Base-by-base conservation (phyloP, 2,888 invertebrate species). In the Mimumesa dahlbomi region DNA sequence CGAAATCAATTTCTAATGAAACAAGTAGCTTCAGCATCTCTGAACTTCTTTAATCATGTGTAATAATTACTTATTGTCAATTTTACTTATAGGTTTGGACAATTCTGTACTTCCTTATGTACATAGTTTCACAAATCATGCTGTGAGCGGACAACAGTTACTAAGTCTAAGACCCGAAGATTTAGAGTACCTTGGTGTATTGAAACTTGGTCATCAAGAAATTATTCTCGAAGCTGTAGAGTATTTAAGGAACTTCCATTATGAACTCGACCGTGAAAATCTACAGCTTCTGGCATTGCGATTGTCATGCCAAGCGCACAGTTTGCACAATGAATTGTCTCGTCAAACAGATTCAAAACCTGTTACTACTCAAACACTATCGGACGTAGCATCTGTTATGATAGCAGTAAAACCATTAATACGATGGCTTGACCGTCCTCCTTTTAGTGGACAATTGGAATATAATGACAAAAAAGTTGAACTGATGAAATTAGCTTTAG, bases 161-260 rank as follows among this genome's bases (percentile, higher is more conserved):
- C 91, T 98, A 78, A 94, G 94, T 87, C 92, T 98, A 83, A 93
- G 96, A 65, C 94, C 96, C 50, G 96, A 97, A 87, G 97, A 97
- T 90, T 92, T 98, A 73, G 95, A 96, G 86, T 94, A 95, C 87
- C 92, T 98, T 57, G 96, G 97, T 18, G 94, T 98, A 85, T 91
- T 91, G 69, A 94, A 95, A 87, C 93, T 98, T 72, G 98, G 98
- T 7, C 98, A 98, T 88, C 97, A 98, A 89, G 98, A 98, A 89
- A 93, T 97, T 56, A 93, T 98, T 73, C 91, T 98, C 45, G 97
- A 98, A 89, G 97, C 97, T 50, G 95, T 98, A 11, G 97, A 97
- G 83, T 95, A 97, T 81, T 92, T 98, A 46, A 91, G 95, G 81
- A 95, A 96, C 90, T 95, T 98, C 90, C 96, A 98, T 88, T 97